phyloP scores from a whole-genome alignment of 2,888 invertebrate genomes.

The Epirrhoe alternata region DNA sequence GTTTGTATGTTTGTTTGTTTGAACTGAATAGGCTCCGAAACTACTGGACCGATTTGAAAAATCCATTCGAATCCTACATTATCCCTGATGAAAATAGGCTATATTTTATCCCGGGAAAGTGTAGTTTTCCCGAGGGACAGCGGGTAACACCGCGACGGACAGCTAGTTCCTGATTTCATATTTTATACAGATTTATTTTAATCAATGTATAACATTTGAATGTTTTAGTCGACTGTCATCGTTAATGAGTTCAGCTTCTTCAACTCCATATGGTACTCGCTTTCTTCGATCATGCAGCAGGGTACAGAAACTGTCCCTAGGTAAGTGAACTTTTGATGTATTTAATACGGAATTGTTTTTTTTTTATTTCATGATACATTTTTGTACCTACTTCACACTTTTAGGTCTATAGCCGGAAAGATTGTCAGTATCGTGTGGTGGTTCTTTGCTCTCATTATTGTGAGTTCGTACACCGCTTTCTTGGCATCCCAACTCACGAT shows the following conservation, averaged over 20 bases:
- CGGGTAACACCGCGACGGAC: too few species aligned
- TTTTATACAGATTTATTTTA: neutral
- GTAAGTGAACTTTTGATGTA: conserved; percentile 75
- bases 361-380: neutral
- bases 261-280: conserved; percentile 98
- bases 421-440: conserved; percentile 99
- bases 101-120: too few species aligned
- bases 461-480: conserved; percentile 99
- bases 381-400: conserved; percentile 36
- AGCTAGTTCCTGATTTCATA: neutral
- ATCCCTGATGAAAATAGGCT: too few species aligned
- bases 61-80: too few species aligned
- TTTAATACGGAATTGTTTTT: neutral
- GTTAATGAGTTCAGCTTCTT: conserved; percentile 98
- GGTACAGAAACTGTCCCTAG: conserved; percentile 98
- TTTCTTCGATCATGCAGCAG: conserved; percentile 99
- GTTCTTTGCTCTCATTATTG: conserved; percentile 98
- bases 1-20: too few species aligned
- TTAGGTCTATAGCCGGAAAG: conserved; percentile 92
- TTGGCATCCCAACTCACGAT: conserved; percentile 98
- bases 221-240: conserved; percentile 87
- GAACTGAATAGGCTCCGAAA: too few species aligned
- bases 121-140: too few species aligned
- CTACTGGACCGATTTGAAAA: too few species aligned
- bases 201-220: neutral